phyloP scores from a whole-genome alignment of 2,888 invertebrate species.

The Sphaerophoria taeniata region DNA sequence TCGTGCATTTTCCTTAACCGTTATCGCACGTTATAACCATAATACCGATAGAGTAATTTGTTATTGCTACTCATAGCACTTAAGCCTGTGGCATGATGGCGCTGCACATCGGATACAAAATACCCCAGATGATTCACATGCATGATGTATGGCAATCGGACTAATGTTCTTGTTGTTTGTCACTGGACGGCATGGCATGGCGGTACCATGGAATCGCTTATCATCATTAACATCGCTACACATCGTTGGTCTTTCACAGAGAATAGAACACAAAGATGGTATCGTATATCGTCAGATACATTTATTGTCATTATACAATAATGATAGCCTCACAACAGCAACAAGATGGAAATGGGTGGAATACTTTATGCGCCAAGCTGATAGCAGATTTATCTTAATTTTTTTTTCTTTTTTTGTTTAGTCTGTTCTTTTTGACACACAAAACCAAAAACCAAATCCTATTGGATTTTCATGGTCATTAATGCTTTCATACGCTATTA shows the following conservation, averaged over 20 bases:
- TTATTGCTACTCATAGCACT: not conserved
- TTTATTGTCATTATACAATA: not conserved
- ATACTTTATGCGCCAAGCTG: conserved; percentile 48
- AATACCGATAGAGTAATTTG: conserved; percentile 5
- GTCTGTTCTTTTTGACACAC: conserved; percentile 22
- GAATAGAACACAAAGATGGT: not conserved
- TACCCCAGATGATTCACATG: conserved; percentile 51
- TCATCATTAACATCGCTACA: conserved; percentile 61
- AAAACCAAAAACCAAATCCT: conserved; percentile 33
- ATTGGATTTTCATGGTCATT: conserved; percentile 47
- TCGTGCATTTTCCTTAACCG: not conserved
- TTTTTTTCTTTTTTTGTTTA: too few relatives aligned
- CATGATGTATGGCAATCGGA: conserved; percentile 61
- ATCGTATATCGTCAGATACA: conserved; percentile 3
- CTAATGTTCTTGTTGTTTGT: conserved; percentile 64
- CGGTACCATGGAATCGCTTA: conserved; percentile 48
- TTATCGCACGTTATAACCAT: not conserved
- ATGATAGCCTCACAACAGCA: not conserved
- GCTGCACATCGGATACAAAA: conserved; percentile 6
- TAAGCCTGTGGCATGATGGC: not conserved
- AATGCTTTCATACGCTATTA: conserved; percentile 10
- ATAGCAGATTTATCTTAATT: conserved; percentile 54
- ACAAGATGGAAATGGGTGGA: conserved; percentile 32
- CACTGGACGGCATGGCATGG: not conserved
- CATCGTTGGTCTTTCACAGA: conserved; percentile 52